Percentiles rank a stretch among this genome's conserved stretches.
These are phyloP conservation scores for Grammomys surdaster DNA, from an alignment of 2,113 vertebrate species.

Conservation along the genomic window DNA sequence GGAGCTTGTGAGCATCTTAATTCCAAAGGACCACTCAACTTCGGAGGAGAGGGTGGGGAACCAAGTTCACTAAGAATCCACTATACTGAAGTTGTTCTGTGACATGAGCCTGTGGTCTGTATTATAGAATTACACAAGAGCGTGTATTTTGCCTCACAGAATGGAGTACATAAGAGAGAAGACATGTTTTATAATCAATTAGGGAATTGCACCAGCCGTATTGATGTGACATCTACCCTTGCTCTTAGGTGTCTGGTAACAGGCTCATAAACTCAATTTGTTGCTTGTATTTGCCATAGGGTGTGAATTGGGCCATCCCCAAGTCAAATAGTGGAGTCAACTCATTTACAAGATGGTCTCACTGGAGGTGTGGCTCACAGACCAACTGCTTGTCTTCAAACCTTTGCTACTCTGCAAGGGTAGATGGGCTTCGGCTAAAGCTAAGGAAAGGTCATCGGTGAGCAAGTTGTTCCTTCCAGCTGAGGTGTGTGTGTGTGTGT, in stretches of 20 bases:
- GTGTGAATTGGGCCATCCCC: neutral
- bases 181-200: too few relatives aligned
- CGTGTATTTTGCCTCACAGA: neutral
- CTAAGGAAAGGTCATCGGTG: neutral
- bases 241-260: neutral
- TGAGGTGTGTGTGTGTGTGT: neutral
- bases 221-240: neutral
- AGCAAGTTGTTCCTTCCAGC: rapidly evolving
- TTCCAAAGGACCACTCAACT: too few relatives aligned
- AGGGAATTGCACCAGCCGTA: neutral
- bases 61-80: neutral
- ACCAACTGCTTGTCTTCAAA: neutral
- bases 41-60: neutral
- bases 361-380: neutral
- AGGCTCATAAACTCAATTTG: neutral
- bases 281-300: neutral
- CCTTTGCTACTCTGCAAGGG: rapidly evolving
- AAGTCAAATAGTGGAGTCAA: neutral
- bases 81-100: neutral
- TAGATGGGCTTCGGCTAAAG: neutral
- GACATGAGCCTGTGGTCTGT: too few relatives aligned
- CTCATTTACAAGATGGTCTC: too few relatives aligned
- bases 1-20: neutral
- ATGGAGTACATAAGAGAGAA: neutral
- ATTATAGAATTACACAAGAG: neutral